These are phyloP conservation scores for Desmophyllum pertusum DNA, from an alignment of 92 coral and sea anemone species.

Conservation along the genomic window DNA sequence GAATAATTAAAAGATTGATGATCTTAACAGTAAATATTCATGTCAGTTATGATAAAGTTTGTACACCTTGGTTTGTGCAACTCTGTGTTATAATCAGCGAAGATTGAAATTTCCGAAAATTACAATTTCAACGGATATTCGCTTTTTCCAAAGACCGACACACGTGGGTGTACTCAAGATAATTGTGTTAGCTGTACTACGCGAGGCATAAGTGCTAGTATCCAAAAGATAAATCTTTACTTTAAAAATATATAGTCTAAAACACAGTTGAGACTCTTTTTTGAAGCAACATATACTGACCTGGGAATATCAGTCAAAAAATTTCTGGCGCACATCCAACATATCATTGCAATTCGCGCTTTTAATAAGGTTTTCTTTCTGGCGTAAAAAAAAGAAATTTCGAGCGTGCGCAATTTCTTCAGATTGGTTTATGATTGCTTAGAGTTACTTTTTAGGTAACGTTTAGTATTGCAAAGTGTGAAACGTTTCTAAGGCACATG, in stretches of 20 bases:
- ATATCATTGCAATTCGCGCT: not conserved
- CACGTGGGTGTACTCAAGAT: not conserved
- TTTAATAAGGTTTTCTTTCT: not conserved
- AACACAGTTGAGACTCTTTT: not conserved
- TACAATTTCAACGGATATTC: not conserved
- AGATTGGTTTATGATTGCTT: not conserved
- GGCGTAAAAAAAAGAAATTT: not conserved
- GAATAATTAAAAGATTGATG: constrained; percentile 33
- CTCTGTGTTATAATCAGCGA: not conserved
- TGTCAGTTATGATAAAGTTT: constrained; percentile 21
- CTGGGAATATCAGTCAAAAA: no score
- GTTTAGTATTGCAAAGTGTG: not conserved
- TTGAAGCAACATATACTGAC: not conserved
- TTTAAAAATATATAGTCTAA: not conserved
- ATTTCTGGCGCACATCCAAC: not conserved
- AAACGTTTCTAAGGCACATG: not conserved
- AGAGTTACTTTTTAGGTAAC: not conserved
- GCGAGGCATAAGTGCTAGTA: not conserved
- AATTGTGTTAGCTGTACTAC: not conserved
- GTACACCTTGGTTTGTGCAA: constrained; percentile 7
- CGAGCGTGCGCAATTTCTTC: not conserved
- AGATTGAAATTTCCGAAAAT: not conserved
- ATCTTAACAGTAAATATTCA: constrained; percentile 34
- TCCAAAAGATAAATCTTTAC: not conserved
- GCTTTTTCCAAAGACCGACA: not conserved